Percentiles rank a stretch among this genome's conserved stretches.
Evolutionary conservation across 2,797 vertebrate genomes (phyloP).

Genomic region (Fistularia tabacaria): DNA sequence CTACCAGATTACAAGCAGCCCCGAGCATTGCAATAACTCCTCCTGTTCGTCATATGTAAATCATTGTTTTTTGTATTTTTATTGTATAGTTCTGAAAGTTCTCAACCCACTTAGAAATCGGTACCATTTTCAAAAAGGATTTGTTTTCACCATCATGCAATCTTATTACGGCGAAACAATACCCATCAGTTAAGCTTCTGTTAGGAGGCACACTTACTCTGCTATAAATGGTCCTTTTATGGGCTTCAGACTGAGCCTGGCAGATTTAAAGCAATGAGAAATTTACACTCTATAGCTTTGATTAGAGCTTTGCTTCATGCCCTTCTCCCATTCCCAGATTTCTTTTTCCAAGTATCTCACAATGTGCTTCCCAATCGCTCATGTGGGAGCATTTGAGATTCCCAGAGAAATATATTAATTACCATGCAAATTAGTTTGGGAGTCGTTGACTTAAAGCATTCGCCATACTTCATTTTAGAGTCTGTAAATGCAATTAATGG

Average conservation of each 20-base stretch:
- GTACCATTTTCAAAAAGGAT: slow-evolving; percentile 38
- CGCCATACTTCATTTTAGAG: slow-evolving; percentile 76
- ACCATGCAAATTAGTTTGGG: slow-evolving; percentile 74
- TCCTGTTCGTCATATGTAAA: slow-evolving; percentile 11
- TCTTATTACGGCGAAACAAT: slow-evolving; percentile 42
- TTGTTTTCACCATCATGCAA: slow-evolving; percentile 33
- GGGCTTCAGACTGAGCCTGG: slow-evolving; percentile 41
- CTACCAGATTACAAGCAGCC: slow-evolving; percentile 28
- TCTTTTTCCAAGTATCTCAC: slow-evolving; percentile 41
- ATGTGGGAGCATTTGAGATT: slow-evolving; percentile 63
- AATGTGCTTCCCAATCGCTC: slow-evolving; percentile 47
- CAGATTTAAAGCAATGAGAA: slow-evolving; percentile 48
- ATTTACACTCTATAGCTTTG: slow-evolving; percentile 57
- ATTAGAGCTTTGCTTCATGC: slow-evolving; percentile 48
- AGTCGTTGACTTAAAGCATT: slow-evolving; percentile 76
- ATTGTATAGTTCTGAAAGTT: slow-evolving; percentile 47
- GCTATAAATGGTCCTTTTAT: slow-evolving; percentile 44
- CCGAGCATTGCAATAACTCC: slow-evolving; percentile 22
- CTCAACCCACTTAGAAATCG: slow-evolving; percentile 50
- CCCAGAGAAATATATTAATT: slow-evolving; percentile 76
- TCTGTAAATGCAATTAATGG: slow-evolving; percentile 78
- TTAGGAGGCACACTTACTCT: slow-evolving; percentile 29
- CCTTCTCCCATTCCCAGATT: slow-evolving; percentile 48
- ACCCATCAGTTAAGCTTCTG: slow-evolving; percentile 30
- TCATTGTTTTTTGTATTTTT: slow-evolving; percentile 27